Evolutionary conservation across 2,113 vertebrate species (phyloP), one percentile per base, ranked within the genome.

Genomic region (Vulpes lagopus): DNA sequence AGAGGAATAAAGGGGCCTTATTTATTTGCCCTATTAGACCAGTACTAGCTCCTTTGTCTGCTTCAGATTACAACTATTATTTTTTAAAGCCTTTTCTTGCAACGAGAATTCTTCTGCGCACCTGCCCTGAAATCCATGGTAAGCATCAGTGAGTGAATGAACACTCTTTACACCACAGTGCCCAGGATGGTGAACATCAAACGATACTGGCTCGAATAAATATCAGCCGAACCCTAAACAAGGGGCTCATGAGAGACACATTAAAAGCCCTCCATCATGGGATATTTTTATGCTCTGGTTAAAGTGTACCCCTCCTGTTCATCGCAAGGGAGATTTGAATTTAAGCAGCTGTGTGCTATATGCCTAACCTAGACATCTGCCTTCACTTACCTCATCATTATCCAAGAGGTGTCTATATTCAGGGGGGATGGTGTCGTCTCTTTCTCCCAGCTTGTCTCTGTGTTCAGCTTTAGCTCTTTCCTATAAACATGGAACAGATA

Each of bases 351-450:
- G n/a, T n/a, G 87, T 17, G 22, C 3, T 32, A 19, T 32, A 19
- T 25, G 11, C 10, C 43, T 12, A 32, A 20, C 43, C 3, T 7
- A 8, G 32, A 38, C 12, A 4, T 49, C 16, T 25, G 67, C 59
- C 30, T 87, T 64, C n/a, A 69, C 53, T 98, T 98, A 99, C 99
- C 98, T 99, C 60, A 5, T 98, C 97, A 0, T 97, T 96, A 53
- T 99, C 99, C 97, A 99, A 90, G 78, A 99, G 96, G 35, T 99
- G 98, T 23, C 1, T 85, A 9, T 98, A 99, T 0, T 99, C 98
- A 5, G 99, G 99, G 1, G 99, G 99, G 23, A 99, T 98, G 6
- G 99, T 99, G 78, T 99, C 98, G 0, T 99, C 99, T 96, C 97
- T 98, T 79, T 99, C 99, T 89, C 99, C 99, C 73, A 99, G 98